phyloP scores from a whole-genome alignment of 1,140 invertebrate genomes.

The Bombus cullumanus region DNA sequence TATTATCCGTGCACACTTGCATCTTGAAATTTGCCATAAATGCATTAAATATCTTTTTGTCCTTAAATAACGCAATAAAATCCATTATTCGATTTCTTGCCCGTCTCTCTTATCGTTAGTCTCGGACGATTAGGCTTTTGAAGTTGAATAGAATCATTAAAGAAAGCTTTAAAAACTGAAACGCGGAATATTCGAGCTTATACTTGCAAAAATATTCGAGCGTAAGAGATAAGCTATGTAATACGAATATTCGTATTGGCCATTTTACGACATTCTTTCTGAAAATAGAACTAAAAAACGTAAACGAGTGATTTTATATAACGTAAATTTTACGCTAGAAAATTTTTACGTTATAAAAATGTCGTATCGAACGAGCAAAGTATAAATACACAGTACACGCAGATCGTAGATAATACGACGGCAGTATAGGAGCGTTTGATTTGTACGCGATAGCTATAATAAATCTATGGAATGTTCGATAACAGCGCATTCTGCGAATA shows the following conservation, averaged over 20 bases:
- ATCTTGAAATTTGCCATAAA: no score
- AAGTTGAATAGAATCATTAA: rapidly evolving
- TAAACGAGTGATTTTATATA: neutral
- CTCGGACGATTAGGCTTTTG: no score
- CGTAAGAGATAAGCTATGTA: neutral
- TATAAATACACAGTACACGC: neutral
- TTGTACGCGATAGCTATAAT: neutral
- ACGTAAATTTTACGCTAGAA: no score
- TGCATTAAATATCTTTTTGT: no score
- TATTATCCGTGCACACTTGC: no score
- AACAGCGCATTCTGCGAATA: neutral
- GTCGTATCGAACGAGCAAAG: neutral
- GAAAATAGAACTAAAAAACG: neutral
- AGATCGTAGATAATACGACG: no score
- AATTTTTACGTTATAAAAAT: neutral
- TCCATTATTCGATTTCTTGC: no score
- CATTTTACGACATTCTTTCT: neutral
- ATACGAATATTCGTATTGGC: neutral
- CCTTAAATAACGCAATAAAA: no score
- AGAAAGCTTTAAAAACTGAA: neutral
- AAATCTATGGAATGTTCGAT: neutral
- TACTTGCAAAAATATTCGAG: neutral
- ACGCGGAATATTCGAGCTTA: neutral
- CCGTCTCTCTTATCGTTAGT: no score
- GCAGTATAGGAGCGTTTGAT: neutral